Evolutionary conservation across 2,797 vertebrate genomes (phyloP), one percentile per base, ranked within the genome.

Genomic region (Tachyglossus aculeatus): DNA sequence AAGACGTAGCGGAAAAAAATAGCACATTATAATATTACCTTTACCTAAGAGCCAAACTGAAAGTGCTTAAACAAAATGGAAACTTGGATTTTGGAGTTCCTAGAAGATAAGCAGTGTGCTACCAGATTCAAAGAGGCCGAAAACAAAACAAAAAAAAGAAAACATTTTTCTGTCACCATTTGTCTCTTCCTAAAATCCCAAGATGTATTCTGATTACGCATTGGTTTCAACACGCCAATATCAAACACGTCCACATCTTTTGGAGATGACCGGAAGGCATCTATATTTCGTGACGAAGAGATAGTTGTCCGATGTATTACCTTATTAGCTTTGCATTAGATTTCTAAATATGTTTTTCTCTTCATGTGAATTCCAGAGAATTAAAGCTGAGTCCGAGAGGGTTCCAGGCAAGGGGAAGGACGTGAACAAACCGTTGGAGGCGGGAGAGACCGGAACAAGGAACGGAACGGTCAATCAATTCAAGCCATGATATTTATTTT

Each of bases 81-180:
- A 51, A 67, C 15, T 13, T 43, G 15, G 67, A 58, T 1, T 18
- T 34, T 69, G 7, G 5, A 78, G 72, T 67, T 72, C 72, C 25
- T 61, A 32, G 39, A 57, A 65, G 21, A 24, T 57, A n/a, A 65
- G 77, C 31, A 10, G 39, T 31, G 1, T 37, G 29, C 48, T 65
- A 40, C 13, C 63, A 15, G n/a, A 44, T 1, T 54, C 50, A 78
- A 75, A 59, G 27, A 21, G 61, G 22, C 53, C 1, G 34, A 39
- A 40, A 74, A 63, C 0, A 57, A 40, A 27, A 14, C 63, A 54
- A 57, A 5, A n/a, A n/a, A n/a, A n/a, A n/a, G n/a, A n/a, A n/a
- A 11, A 25, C 32, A 38, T 39, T 50, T 56, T 12, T 10, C 8
- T 54, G 50, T 57, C 67, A 12, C 38, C 43, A 31, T 59, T 56